phyloP scores from a whole-genome alignment of 37 sponge, comb jelly and placozoan genomes.

The Oopsacas minuta region DNA sequence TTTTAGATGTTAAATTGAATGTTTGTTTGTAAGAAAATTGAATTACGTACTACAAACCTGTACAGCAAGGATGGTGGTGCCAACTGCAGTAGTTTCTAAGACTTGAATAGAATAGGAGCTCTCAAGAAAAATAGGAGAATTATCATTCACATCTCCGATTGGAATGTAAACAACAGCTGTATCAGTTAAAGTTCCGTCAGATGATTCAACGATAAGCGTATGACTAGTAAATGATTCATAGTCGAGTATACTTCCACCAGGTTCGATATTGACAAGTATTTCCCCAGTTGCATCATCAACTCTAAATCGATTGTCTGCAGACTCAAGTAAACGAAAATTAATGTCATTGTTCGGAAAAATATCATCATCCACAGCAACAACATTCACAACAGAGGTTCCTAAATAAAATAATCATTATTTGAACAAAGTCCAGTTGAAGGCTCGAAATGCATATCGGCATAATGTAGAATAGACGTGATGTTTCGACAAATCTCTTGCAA shows the following conservation, averaged over 20 bases:
- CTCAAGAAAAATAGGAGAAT: not conserved
- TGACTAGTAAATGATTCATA: not conserved
- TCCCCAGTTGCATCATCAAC: not conserved
- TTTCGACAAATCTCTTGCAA: too few relatives aligned
- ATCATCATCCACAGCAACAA: not conserved
- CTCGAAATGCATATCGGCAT: too few relatives aligned
- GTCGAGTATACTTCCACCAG: not conserved
- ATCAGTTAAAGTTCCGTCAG: not conserved
- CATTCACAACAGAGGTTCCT: not conserved
- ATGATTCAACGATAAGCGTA: not conserved
- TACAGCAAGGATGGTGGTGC: not conserved
- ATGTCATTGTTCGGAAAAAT: not conserved
- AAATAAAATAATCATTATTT: not conserved
- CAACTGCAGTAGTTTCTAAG: not conserved
- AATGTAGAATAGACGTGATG: too few relatives aligned
- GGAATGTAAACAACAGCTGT: not conserved
- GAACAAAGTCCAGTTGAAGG: too few relatives aligned
- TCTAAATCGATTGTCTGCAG: not conserved
- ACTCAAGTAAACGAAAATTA: not conserved
- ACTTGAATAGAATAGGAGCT: conserved; percentile 3
- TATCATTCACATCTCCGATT: not conserved
- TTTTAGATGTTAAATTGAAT: too few relatives aligned
- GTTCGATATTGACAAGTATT: not conserved
- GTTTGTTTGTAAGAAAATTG: too few relatives aligned
- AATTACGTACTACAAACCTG: not conserved